Conservation (phyloP, 1,140 invertebrate species). For the Bombus huntii region DNA sequence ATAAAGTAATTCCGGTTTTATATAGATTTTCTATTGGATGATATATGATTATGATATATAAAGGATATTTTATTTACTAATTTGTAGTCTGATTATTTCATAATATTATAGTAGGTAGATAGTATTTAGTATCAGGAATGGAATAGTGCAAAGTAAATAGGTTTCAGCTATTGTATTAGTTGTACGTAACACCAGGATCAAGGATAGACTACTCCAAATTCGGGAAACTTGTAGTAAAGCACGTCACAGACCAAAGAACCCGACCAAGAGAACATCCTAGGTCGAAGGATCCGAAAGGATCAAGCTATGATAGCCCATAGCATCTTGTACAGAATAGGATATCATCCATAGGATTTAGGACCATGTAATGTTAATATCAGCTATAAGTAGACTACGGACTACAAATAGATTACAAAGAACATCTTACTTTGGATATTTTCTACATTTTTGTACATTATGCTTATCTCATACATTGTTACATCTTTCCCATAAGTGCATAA, state of each 20-base stretch:
- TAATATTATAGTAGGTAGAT: not conserved
- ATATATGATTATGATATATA: too few relatives aligned
- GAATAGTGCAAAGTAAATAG: not conserved
- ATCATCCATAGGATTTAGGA: not conserved
- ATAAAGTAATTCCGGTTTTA: too few relatives aligned
- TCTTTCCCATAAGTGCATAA: too few relatives aligned
- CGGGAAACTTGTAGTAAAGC: not conserved
- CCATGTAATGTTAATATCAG: not conserved
- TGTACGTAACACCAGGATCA: not conserved
- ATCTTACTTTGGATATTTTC: not conserved
- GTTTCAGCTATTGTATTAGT: not conserved
- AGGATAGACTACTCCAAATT: not conserved
- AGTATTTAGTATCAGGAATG: not conserved
- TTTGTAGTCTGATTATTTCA: too few relatives aligned
- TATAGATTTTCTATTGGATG: too few relatives aligned
- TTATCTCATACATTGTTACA: too few relatives aligned
- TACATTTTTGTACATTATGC: not conserved
- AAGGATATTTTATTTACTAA: too few relatives aligned
- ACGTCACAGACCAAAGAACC: not conserved
- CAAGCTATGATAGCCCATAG: not conserved
- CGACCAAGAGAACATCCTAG: not conserved
- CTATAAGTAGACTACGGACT: not conserved
- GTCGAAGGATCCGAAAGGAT: not conserved
- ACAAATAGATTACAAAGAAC: not conserved
- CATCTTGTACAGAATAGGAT: not conserved